Evolutionary conservation across 2,888 invertebrate species (phyloP).

Genomic region (Neoitamus cyanurus): DNA sequence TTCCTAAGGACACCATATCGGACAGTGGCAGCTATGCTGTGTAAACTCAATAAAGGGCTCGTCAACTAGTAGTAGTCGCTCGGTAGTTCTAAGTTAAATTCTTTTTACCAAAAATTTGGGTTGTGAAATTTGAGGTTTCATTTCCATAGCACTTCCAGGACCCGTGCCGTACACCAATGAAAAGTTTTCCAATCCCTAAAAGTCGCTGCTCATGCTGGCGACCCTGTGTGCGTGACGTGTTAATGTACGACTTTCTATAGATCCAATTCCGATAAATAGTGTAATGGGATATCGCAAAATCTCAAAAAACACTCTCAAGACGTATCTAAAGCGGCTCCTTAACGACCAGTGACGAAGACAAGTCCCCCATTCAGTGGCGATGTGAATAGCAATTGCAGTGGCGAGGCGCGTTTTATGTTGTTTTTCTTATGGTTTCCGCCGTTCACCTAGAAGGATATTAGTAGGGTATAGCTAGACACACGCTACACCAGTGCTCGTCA

Average conservation of each 20-base stretch:
- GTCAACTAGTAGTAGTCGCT: neutral
- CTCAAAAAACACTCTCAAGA: slow-evolving; percentile 14
- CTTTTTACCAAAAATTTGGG: slow-evolving; percentile 14
- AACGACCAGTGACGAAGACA: neutral
- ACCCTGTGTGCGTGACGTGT: slow-evolving; percentile 9
- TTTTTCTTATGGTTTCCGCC: slow-evolving; percentile 30
- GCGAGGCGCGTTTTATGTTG: slow-evolving; percentile 17
- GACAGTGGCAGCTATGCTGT: neutral
- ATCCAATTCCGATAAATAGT: slow-evolving; percentile 20
- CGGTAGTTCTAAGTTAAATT: neutral
- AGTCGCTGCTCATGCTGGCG: neutral
- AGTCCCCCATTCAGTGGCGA: neutral
- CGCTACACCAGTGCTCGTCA: neutral
- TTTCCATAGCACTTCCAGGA: slow-evolving; percentile 26
- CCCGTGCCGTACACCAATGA: slow-evolving; percentile 10
- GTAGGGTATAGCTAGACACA: neutral
- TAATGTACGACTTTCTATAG: slow-evolving; percentile 8
- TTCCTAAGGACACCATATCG: slow-evolving; percentile 12
- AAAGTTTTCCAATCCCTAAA: slow-evolving; percentile 24
- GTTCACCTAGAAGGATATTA: neutral
- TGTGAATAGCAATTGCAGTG: slow-evolving; percentile 23
- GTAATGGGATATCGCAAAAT: slow-evolving; percentile 41
- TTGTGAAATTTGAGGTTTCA: slow-evolving; percentile 38
- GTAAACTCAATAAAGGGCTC: neutral
- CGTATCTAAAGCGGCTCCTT: slow-evolving; percentile 16